Percentiles rank a stretch among this genome's conserved stretches.
These are phyloP conservation scores for Mesodorylaimus sp. DNA, from an alignment of 2,888 invertebrate genomes.

Conservation along the genomic window DNA sequence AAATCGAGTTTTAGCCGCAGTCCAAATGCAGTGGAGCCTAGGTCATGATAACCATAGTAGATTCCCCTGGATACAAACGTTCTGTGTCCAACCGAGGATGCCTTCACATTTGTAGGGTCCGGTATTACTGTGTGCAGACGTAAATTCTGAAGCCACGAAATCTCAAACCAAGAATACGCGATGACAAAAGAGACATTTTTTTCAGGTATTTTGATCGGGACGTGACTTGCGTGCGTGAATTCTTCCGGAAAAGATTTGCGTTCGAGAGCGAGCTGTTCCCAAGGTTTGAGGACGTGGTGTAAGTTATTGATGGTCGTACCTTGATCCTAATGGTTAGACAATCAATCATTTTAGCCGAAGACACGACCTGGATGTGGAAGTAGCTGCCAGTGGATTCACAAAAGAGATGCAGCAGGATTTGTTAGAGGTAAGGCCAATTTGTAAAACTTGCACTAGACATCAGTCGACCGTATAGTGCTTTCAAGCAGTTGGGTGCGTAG, in stretches of 20 bases:
- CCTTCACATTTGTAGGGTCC: too few relatives aligned
- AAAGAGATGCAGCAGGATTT: slow-evolving; percentile 47
- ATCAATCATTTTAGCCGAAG: slow-evolving; percentile 42
- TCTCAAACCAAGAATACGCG: too few relatives aligned
- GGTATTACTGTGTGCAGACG: too few relatives aligned
- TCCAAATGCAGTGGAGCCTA: too few relatives aligned
- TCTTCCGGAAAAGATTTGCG: slow-evolving; percentile 69
- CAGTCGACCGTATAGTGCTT: too few relatives aligned
- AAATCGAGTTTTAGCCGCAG: too few relatives aligned
- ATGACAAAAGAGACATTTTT: background rate
- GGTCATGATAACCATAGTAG: too few relatives aligned
- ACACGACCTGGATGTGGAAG: slow-evolving; percentile 64
- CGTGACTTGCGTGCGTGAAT: slow-evolving; percentile 70
- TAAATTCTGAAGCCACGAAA: too few relatives aligned
- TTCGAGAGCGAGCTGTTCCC: slow-evolving; percentile 54
- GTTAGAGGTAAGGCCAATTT: slow-evolving; percentile 1
- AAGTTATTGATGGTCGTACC: slow-evolving; percentile 10
- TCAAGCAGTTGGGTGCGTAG: too few relatives aligned
- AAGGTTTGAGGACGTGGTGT: slow-evolving; percentile 33
- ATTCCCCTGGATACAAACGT: too few relatives aligned
- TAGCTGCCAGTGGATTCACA: slow-evolving; percentile 72
- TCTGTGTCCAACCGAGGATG: too few relatives aligned
- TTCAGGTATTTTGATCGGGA: slow-evolving; percentile 76
- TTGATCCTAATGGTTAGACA: background rate
- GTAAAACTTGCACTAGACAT: too few relatives aligned